Evolutionary conservation across 2,888 invertebrate genomes (phyloP).

Genomic region (Lepetodrilus schrolli): DNA sequence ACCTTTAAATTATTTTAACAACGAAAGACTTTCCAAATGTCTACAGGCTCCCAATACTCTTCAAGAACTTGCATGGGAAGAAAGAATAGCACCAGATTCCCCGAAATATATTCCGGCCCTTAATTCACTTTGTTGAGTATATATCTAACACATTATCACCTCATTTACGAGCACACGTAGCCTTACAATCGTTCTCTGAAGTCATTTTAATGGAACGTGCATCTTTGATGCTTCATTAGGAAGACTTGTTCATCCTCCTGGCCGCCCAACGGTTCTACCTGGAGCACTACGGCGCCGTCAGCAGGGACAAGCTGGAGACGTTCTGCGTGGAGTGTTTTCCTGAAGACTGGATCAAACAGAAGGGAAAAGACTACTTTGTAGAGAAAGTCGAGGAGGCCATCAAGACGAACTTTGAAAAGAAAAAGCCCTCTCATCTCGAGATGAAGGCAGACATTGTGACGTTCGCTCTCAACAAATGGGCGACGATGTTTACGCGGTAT

Average conservation of each 20-base stretch:
- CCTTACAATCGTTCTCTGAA: too few species aligned
- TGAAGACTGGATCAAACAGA: conserved; percentile 33
- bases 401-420: conserved; percentile 31
- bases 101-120: too few species aligned
- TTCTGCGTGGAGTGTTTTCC: conserved; percentile 63
- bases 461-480: conserved; percentile 64
- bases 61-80: too few species aligned
- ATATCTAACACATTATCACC: too few species aligned
- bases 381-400: conserved; percentile 31
- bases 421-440: conserved; percentile 35
- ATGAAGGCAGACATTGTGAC: conserved; percentile 57
- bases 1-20: too few species aligned
- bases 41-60: too few species aligned
- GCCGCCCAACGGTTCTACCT: conserved; percentile 63
- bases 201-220: too few species aligned
- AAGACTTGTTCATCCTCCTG: conserved; percentile 56
- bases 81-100: too few species aligned
- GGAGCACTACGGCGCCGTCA: conserved; percentile 48
- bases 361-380: conserved; percentile 26
- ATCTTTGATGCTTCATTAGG: conserved; percentile 43
- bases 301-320: conserved; percentile 51
- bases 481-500: conserved; percentile 61
- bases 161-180: too few species aligned
- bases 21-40: too few species aligned
- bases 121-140: too few species aligned